Conservation (phyloP, 1,140 invertebrate species). For the Probaryconus sp. region DNA sequence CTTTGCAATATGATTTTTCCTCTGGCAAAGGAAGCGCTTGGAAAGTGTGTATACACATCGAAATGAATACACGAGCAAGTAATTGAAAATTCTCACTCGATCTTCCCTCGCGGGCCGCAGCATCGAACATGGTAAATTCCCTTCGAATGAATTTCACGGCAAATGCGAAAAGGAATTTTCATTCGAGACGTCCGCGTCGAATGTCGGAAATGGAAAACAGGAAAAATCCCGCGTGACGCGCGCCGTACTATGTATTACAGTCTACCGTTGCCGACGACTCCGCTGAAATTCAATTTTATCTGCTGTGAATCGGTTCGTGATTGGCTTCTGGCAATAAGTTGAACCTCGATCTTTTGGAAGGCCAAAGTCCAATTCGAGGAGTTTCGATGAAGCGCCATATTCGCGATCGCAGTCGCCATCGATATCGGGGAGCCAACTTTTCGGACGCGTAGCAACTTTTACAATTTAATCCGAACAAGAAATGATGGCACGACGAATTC, state of each 20-base stretch:
- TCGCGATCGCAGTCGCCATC: conserved; percentile 34
- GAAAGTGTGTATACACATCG: conserved; percentile 5
- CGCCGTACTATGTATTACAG: conserved; percentile 51
- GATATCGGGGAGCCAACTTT: conserved; percentile 36
- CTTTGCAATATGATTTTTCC: conserved; percentile 5
- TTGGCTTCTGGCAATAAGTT: conserved; percentile 57
- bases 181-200: conserved; percentile 58
- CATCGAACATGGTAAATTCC: conserved; percentile 53
- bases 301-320: conserved; percentile 58
- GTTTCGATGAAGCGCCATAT: conserved; percentile 9
- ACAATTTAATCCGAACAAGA: conserved; percentile 52
- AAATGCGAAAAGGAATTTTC: conserved; percentile 59
- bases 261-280: conserved; percentile 54
- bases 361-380: conserved; percentile 38
- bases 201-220: conserved; percentile 57
- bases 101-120: conserved; percentile 33
- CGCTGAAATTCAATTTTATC: conserved; percentile 57
- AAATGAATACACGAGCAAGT: conserved; percentile 47
- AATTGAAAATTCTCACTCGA: conserved; percentile 54
- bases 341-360: conserved; percentile 29
- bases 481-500: conserved; percentile 40
- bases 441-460: conserved; percentile 41
- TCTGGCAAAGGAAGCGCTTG: neutral
- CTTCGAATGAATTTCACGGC: conserved; percentile 56
- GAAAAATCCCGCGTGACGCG: conserved; percentile 55